Evolutionary conservation across 2,888 invertebrate species (phyloP).

Genomic region (Eumacrocentrus americanus): DNA sequence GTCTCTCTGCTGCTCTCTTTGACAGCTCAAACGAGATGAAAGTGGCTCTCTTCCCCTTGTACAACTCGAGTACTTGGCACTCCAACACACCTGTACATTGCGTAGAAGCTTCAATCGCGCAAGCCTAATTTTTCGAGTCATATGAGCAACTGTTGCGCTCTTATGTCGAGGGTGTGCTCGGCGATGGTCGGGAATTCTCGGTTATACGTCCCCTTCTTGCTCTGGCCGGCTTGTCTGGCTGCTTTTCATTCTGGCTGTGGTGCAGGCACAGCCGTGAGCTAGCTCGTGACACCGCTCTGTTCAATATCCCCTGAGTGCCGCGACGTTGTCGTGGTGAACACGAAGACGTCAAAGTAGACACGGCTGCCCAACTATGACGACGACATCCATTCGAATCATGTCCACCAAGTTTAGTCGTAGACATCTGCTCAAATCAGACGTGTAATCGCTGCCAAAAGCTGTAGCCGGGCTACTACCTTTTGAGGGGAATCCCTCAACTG

Average conservation of each 20-base stretch:
- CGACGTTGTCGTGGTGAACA: no score
- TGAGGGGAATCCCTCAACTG: no score
- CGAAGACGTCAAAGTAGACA: background rate
- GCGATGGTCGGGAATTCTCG: conserved; percentile 23
- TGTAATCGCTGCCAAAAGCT: no score
- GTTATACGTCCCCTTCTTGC: conserved; percentile 3
- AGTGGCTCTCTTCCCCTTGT: no score
- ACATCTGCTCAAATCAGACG: no score
- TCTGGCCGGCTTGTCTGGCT: conserved; percentile 23
- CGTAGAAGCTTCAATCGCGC: background rate
- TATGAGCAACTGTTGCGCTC: conserved; percentile 39
- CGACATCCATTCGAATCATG: no score
- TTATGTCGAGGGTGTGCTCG: conserved; percentile 24
- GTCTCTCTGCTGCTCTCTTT: background rate
- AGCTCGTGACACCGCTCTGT: background rate
- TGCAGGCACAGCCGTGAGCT: conserved; percentile 23
- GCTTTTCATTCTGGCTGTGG: conserved; percentile 20
- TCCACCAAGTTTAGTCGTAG: no score
- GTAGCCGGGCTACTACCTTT: no score
- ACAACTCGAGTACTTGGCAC: background rate
- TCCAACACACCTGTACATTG: background rate
- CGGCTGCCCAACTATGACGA: no score
- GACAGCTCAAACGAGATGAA: no score
- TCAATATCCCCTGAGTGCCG: background rate
- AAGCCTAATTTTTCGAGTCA: conserved; percentile 15